Evolutionary conservation across 2,888 invertebrate genomes (phyloP), one percentile per base, ranked within the genome.

Genomic region (Agrotis segetum): DNA sequence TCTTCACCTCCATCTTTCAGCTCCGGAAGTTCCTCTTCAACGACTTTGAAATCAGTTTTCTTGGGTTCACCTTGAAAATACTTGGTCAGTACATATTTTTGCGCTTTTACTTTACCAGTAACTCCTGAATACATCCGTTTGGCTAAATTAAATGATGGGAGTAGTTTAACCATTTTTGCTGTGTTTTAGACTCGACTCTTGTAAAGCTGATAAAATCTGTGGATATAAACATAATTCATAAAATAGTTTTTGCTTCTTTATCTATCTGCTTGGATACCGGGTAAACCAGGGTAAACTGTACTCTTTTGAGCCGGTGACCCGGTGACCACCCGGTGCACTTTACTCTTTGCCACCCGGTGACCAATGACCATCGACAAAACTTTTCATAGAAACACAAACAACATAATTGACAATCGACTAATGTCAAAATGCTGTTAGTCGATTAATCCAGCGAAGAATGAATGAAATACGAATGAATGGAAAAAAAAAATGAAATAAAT

Each of bases 31-130:
- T 97, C 96, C 90, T 98, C 98, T 90, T 98, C 97, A 3, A 97
- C 96, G 21, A 98, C 90, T 89, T 96, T 92, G 72, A 98, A 97
- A 91, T 98, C 97, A 3, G 95, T 93, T 71, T 93, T 91, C 87
- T 97, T 97, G 3, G 98, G 98, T 86, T 97, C 96, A 0, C 97
- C 98, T 81, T 97, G 94, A 88, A 98, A 98, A 84, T 97, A 95
- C 85, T 97, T 97, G 0, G 94, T 96, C 17, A 97, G 91, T 21
- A 97, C 96, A 93, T 97, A 98, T 90, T 97, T 97, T 88, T 97
- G 97, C 3, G 97, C 96, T 77, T 93, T 95, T 46, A 97, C 91
- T 93, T 90, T 93, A 55, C 79, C 82, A 46, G 83, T 69, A 19
- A 77, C 76, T 64, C 85, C 88, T 46, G 95, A 94, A 83, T 94